Percentiles rank a stretch among this genome's conserved stretches.
Conservation (phyloP, 2,888 invertebrate species). For the Poecilobothrus nobilitatus region DNA sequence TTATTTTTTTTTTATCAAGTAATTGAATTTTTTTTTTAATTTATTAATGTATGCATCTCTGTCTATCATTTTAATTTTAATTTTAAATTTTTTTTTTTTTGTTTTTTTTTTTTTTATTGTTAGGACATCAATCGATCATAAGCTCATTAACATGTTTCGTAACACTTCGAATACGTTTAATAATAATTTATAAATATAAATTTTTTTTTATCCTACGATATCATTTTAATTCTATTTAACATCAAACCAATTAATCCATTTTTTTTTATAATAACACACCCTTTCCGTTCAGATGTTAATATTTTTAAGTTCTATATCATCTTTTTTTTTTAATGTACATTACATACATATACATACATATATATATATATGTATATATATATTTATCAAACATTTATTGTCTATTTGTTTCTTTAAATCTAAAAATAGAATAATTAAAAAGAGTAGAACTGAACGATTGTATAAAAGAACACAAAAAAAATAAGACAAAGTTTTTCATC, state of each 20-base stretch:
- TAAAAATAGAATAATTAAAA: not conserved
- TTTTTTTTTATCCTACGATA: not conserved
- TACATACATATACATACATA: not conserved
- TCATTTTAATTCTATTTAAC: not conserved
- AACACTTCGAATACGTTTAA: too few species aligned
- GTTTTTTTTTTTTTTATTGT: too few species aligned
- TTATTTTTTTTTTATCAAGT: too few species aligned
- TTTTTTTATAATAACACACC: not conserved
- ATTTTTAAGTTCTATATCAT: not conserved
- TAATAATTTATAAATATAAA: too few species aligned
- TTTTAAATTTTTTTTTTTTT: too few species aligned
- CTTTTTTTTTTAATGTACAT: not conserved
- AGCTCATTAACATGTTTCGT: not conserved
- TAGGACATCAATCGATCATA: not conserved
- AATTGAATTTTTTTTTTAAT: too few species aligned
- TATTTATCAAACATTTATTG: not conserved
- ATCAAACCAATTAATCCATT: conserved; percentile 3
- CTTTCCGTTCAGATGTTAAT: not conserved
- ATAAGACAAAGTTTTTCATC: not conserved
- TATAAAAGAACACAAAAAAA: too few species aligned
- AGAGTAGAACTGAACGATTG: not conserved
- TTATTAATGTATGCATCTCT: too few species aligned
- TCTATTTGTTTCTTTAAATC: not conserved
- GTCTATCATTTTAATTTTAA: too few species aligned
- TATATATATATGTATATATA: not conserved